Evolutionary conservation across 2,888 invertebrate genomes (phyloP).

Genomic region (Eupithecia insigniata): DNA sequence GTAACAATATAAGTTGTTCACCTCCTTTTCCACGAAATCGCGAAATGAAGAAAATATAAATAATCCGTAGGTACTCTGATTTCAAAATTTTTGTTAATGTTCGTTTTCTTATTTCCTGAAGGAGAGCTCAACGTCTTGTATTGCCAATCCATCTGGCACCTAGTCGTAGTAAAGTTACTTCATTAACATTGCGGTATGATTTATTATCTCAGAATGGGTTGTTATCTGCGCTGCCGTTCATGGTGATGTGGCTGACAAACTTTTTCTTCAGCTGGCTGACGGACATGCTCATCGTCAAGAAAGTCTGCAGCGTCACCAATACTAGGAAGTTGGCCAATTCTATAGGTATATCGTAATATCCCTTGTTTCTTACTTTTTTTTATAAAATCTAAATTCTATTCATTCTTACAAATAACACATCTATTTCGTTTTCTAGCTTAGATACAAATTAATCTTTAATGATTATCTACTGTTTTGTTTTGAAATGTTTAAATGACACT

Average conservation of each 20-base stretch:
- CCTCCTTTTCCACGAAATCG: too few species aligned
- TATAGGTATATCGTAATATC: constrained; percentile 61
- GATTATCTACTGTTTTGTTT: background rate
- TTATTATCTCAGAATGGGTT: constrained; percentile 84
- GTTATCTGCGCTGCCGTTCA: constrained; percentile 89
- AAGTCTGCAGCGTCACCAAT: constrained; percentile 77
- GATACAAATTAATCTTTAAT: background rate
- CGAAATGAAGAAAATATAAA: too few species aligned
- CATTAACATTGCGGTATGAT: background rate
- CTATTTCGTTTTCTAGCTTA: background rate
- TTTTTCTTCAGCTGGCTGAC: constrained; percentile 88
- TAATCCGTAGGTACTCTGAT: too few species aligned
- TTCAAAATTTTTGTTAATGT: too few species aligned
- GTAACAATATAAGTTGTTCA: too few species aligned
- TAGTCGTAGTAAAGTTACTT: too few species aligned
- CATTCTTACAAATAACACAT: too few species aligned
- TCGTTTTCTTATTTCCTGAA: too few species aligned
- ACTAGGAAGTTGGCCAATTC: constrained; percentile 85
- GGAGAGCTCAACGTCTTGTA: too few species aligned
- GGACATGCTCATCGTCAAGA: constrained; percentile 84
- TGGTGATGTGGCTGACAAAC: constrained; percentile 89
- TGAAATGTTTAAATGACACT: background rate
- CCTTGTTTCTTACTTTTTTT: background rate
- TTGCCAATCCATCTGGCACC: too few species aligned
- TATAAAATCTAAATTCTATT: background rate